A percentile compares a stretch with the other conserved stretches of the same genome.
Conservation (phyloP, 2,888 invertebrate species). For the Autographa gamma region DNA sequence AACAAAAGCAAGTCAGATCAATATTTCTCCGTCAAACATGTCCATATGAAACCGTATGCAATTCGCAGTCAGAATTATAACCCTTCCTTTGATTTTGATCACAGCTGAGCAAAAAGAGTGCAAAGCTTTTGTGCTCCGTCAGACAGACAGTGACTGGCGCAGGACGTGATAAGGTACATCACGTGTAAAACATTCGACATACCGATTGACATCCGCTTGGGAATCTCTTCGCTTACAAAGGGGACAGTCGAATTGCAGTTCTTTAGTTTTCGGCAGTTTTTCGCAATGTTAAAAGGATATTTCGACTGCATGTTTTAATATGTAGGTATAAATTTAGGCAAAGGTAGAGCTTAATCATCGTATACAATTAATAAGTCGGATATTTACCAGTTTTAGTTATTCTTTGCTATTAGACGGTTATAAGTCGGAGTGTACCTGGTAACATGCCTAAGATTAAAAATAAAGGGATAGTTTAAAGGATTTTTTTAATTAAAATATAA, state of each 20-base stretch:
- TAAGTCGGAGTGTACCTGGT: background rate
- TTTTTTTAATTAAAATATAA: background rate
- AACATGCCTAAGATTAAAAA: background rate
- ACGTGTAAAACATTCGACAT: slow-evolving; percentile 29
- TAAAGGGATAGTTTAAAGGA: too few relatives aligned
- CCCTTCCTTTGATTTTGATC: slow-evolving; percentile 3
- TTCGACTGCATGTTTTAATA: background rate
- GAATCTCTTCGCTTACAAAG: slow-evolving; percentile 43
- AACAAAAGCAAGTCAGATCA: too few relatives aligned
- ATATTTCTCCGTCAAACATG: too few relatives aligned
- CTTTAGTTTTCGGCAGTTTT: background rate
- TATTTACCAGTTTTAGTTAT: background rate
- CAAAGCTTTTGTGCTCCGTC: slow-evolving; percentile 10
- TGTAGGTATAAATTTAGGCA: background rate
- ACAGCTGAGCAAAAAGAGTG: slow-evolving; percentile 19
- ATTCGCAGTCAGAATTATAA: slow-evolving; percentile 25
- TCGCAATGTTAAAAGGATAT: background rate
- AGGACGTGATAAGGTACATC: slow-evolving; percentile 34
- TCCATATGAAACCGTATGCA: slow-evolving; percentile 6
- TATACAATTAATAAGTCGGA: too few relatives aligned
- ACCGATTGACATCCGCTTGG: slow-evolving; percentile 45
- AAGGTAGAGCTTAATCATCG: too few relatives aligned
- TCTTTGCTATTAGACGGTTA: background rate
- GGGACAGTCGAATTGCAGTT: slow-evolving; percentile 14
- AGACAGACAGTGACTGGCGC: slow-evolving; percentile 15